Conservation (phyloP, 2,797 vertebrate species). For the Myripristis jacobus region DNA sequence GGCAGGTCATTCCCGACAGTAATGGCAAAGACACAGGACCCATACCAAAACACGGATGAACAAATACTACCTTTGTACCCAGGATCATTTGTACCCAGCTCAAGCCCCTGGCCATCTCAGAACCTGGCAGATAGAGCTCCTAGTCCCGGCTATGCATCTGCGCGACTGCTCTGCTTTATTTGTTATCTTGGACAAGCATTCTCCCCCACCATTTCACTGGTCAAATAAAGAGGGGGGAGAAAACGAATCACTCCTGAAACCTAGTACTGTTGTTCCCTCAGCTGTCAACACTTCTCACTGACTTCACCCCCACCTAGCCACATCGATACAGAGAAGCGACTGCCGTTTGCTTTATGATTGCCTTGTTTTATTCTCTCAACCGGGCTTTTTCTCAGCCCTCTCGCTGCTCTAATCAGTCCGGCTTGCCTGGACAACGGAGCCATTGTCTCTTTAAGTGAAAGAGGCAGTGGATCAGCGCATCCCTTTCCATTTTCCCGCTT, state of each 20-base stretch:
- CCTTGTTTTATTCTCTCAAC: constrained; percentile 82
- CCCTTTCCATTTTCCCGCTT: constrained; percentile 92
- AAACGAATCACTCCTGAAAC: constrained; percentile 80
- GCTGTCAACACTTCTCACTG: constrained; percentile 82
- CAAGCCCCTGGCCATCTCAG: constrained; percentile 66
- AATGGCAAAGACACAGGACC: constrained; percentile 64
- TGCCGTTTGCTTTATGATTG: constrained; percentile 86
- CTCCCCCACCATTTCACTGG: constrained; percentile 74
- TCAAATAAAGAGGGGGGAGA: constrained; percentile 78
- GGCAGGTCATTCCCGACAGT: constrained; percentile 64
- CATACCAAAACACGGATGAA: constrained; percentile 78
- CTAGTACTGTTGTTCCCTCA: constrained; percentile 81
- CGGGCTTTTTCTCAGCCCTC: constrained; percentile 70
- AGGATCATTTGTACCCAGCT: constrained; percentile 77
- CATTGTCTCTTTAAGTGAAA: constrained; percentile 83
- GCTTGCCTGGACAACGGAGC: constrained; percentile 76
- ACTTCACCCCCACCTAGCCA: constrained; percentile 77
- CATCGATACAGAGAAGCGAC: constrained; percentile 85
- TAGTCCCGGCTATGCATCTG: constrained; percentile 69
- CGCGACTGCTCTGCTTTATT: constrained; percentile 70
- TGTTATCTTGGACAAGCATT: constrained; percentile 80
- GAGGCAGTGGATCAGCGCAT: constrained; percentile 92
- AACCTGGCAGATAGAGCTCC: constrained; percentile 71
- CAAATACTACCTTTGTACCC: constrained; percentile 83
- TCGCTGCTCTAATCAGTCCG: constrained; percentile 80